phyloP scores from a whole-genome alignment of 2,113 vertebrate species.

The Dromas ardeola region DNA sequence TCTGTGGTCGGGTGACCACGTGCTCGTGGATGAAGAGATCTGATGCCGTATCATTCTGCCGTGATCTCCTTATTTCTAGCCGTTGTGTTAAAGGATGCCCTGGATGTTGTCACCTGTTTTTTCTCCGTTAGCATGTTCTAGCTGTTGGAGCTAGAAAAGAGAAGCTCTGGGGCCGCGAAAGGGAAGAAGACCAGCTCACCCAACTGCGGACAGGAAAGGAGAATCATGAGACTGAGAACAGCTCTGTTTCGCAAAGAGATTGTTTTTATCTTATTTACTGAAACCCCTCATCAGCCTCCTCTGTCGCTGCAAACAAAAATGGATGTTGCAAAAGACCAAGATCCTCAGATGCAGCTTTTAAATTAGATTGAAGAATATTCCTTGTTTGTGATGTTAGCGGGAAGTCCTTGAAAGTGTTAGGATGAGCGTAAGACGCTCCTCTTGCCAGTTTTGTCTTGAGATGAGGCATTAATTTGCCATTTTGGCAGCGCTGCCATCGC shows the following conservation, averaged over 20 bases:
- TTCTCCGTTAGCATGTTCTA: not conserved
- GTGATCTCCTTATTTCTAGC: not conserved
- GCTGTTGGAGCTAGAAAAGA: not conserved
- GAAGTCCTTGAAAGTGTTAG: too few relatives aligned
- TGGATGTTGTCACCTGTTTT: not conserved
- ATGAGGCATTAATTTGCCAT: not conserved
- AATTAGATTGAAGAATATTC: not conserved
- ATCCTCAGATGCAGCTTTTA: not conserved
- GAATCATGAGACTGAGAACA: not conserved
- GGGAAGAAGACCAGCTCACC: not conserved
- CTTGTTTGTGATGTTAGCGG: fast-evolving
- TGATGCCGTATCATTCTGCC: fast-evolving
- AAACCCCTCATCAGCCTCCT: not conserved
- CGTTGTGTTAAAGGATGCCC: fast-evolving
- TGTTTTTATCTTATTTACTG: not conserved
- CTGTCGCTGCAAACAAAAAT: not conserved
- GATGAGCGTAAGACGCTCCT: not conserved
- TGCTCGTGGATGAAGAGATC: not conserved
- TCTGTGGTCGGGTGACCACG: not conserved
- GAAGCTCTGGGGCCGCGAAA: not conserved
- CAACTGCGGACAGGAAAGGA: not conserved
- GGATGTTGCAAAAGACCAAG: fast-evolving
- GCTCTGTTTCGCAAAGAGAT: not conserved
- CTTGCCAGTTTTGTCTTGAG: not conserved
- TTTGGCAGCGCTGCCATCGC: not conserved